phyloP scores from a whole-genome alignment of 1,140 invertebrate genomes.

The Acromyrmex charruanus region DNA sequence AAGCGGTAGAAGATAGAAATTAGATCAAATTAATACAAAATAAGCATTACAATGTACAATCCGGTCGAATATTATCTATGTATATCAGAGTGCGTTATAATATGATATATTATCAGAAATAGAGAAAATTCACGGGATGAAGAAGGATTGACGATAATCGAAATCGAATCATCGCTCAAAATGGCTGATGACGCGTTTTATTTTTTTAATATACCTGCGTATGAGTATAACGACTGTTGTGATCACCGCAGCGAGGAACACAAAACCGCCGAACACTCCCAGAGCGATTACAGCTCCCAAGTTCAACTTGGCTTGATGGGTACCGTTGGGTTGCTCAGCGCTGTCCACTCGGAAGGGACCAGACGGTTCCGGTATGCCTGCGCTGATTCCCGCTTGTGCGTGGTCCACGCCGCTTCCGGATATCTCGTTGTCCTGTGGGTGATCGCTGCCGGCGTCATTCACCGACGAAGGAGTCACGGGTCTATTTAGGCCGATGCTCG shows the following conservation, averaged over 20 bases:
- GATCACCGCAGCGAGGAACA: constrained; percentile 95
- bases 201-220: constrained; percentile 91
- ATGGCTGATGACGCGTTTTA: background rate
- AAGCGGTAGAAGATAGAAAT: constrained; percentile 58
- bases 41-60: constrained; percentile 73
- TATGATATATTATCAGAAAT: constrained; percentile 42
- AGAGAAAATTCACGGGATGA: background rate
- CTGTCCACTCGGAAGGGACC: constrained; percentile 90
- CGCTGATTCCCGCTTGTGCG: constrained; percentile 86
- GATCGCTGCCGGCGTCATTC: constrained; percentile 78
- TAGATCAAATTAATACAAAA: constrained; percentile 68
- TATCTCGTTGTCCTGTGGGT: constrained; percentile 88
- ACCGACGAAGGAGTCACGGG: constrained; percentile 46
- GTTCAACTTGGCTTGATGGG: constrained; percentile 92
- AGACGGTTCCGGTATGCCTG: constrained; percentile 89
- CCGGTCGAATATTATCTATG: constrained; percentile 60
- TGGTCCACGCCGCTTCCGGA: constrained; percentile 87
- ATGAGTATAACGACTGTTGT: constrained; percentile 96
- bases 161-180: background rate
- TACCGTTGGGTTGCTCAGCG: constrained; percentile 86
- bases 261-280: constrained; percentile 95
- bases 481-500: constrained; percentile 80
- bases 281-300: constrained; percentile 95
- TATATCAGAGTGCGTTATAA: constrained; percentile 60
- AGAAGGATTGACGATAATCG: background rate